Evolutionary conservation across 1,140 invertebrate genomes (phyloP).

Genomic region (Pygmarrhopalites habei): DNA sequence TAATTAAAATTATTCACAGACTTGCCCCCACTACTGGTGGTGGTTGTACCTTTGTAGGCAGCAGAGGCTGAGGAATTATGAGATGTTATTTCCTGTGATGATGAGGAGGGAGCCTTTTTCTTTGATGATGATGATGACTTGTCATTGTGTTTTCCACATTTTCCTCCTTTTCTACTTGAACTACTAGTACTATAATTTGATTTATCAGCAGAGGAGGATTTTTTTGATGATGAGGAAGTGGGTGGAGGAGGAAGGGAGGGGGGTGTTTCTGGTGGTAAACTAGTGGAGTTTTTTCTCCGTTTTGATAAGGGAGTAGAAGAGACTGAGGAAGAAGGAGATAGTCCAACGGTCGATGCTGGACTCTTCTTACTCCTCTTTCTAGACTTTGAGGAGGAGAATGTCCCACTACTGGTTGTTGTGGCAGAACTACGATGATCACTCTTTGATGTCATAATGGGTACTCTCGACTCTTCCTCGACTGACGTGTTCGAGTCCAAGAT

Average conservation of each 20-base stretch:
- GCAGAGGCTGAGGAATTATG: not conserved
- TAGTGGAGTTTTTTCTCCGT: constrained; percentile 14
- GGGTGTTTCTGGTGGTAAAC: constrained; percentile 8
- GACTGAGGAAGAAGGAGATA: constrained; percentile 17
- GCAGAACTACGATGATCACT: too few species aligned
- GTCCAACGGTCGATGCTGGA: constrained; percentile 15
- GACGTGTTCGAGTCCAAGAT: constrained; percentile 5
- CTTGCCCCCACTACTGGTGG: not conserved
- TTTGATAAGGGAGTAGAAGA: not conserved
- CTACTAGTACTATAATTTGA: constrained; percentile 2
- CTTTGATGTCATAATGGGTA: not conserved
- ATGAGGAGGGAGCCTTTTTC: constrained; percentile 4
- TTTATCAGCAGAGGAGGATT: not conserved
- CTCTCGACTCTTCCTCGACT: not conserved
- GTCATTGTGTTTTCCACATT: not conserved
- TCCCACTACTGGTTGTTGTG: not conserved
- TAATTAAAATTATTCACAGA: not conserved
- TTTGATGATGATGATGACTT: not conserved
- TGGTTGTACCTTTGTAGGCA: not conserved
- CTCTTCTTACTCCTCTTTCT: constrained; percentile 23
- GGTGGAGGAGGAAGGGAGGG: not conserved
- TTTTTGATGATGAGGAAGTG: too few species aligned
- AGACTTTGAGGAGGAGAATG: not conserved
- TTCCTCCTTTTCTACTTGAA: not conserved
- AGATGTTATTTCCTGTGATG: constrained; percentile 5